Base-by-base conservation (phyloP, 2,797 vertebrate species). In the Sebastes goodei region DNA sequence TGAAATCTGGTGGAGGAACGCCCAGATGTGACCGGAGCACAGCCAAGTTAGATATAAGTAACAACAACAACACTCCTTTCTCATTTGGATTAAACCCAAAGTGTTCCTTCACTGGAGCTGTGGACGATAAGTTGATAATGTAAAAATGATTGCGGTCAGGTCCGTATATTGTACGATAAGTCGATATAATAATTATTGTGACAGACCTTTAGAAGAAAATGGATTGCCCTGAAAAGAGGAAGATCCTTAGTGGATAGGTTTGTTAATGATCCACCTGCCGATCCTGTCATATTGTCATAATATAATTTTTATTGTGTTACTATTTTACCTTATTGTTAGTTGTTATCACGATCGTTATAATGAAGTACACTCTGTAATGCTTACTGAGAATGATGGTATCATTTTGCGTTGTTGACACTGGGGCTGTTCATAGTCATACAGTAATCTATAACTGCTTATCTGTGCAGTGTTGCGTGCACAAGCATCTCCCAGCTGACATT, bases 251-350 rank as follows among this genome's bases (percentile, higher is more conserved):
- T 32, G 29, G 59, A 21, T 53, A 52, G 23, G 4, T 27, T 35
- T 66, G 73, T 76, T 66, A 74, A 83, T 80, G 55, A 85, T 84
- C 46, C 60, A 73, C 30, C 30, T 12, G 64, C 17, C 27, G 27
- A 23, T 74, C 30, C 71, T 30, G 2, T 12, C 8, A 25, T 20
- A 25, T 64, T 23, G 7, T 49, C 9, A 15, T 8, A 9, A 46
- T 57, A 21, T 25, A 0, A 23, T 49, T 49, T 49, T 5, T 6
- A 35, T 53, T 11, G 32, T 29, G 7, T 60, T 67, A 3, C 15
- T 55, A n/a, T 55, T 75, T 33, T 14, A 35, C 2, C 4, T 21
- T 21, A 10, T 38, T 27, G 42, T 66, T 5, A 11, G 14, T 27
- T 52, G 2, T 25, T 1, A 52, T 25, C 14, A 1, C 4, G 10